Base-by-base conservation (phyloP, 2,113 vertebrate species). In the Bos indicus region DNA sequence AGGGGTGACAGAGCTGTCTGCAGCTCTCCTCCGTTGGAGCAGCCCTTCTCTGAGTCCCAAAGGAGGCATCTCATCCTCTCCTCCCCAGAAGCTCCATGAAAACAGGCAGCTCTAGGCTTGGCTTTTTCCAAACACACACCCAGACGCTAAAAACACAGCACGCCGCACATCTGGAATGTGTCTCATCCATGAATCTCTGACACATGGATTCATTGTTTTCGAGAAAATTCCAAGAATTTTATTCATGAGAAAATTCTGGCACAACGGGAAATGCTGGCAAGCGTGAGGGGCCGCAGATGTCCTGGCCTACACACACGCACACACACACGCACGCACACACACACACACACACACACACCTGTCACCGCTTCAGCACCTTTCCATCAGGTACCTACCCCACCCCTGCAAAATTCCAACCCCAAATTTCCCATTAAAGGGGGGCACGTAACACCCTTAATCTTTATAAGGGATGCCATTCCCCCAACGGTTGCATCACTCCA, bases 221-320 rank as follows among this genome's bases (percentile, higher is more conserved):
- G 26, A 98, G 97, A 98, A 98, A 98, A 98, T 88, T 89, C 98
- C 98, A 94, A 97, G 97, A 98, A 98, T 97, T 98, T 98, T 99
- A 98, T 98, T 99, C 98, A 99, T 98, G 98, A 98, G 98, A 97
- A 98, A 98, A 94, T 95, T 98, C 97, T 98, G 97, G 97, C 98
- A 98, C 97, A 96, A 96, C 89, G 94, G 98, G 98, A 98, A 96
- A 28, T 15, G 83, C 95, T 98, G 98, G 98, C 98, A 96, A 97
- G 93, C 96, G 67, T 67, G 87, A 95, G 96, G 97, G 97, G 95
- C 95, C 94, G 78, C 98, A 98, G 98, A 98, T 98, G 98, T 98
- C 94, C 97, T 95, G 97, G 98, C 98, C 96, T 98, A 88, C 91
- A 40, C 97, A 95, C 98, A 96, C n/a, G 23, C n/a, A n/a, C 30